Conservation (phyloP, 2,797 vertebrate genomes). For the Scarus forsteni region DNA sequence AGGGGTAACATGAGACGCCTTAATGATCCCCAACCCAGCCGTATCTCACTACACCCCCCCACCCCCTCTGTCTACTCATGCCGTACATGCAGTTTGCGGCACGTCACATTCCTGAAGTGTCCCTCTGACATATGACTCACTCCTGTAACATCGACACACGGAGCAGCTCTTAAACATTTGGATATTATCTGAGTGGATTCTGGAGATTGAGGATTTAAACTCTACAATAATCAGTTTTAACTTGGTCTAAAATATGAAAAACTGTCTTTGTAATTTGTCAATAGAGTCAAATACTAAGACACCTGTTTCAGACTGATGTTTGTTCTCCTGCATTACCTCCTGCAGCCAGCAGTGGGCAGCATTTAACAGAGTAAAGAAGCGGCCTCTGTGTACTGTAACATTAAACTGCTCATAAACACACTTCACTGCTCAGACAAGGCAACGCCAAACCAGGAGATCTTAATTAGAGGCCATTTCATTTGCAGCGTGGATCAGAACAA, state of each 20-base stretch:
- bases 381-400: slow-evolving; percentile 10
- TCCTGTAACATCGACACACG: slow-evolving; percentile 10
- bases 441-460: slow-evolving; percentile 1
- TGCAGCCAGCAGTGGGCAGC: slow-evolving; percentile 74
- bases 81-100: slow-evolving; percentile 46
- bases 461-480: slow-evolving; percentile 8
- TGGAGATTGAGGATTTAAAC: background rate
- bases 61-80: slow-evolving; percentile 20
- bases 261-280: background rate
- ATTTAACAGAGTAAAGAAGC: slow-evolving; percentile 51
- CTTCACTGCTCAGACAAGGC: background rate
- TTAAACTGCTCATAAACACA: slow-evolving; percentile 16
- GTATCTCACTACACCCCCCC: background rate
- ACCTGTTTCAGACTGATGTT: background rate
- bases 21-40: slow-evolving; percentile 1
- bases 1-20: slow-evolving; percentile 64
- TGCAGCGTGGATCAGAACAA: background rate
- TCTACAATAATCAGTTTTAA: too few relatives aligned
- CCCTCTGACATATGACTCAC: slow-evolving; percentile 4
- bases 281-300: background rate
- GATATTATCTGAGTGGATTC: background rate
- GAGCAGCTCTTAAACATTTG: slow-evolving; percentile 3
- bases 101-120: slow-evolving; percentile 51
- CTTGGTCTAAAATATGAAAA: too few relatives aligned
- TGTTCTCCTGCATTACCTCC: slow-evolving; percentile 24